A percentile compares a stretch with the other conserved stretches of the same genome.
These are phyloP conservation scores for Cecropterus lyciades DNA, from an alignment of 1,140 invertebrate genomes.

Conservation along the genomic window DNA sequence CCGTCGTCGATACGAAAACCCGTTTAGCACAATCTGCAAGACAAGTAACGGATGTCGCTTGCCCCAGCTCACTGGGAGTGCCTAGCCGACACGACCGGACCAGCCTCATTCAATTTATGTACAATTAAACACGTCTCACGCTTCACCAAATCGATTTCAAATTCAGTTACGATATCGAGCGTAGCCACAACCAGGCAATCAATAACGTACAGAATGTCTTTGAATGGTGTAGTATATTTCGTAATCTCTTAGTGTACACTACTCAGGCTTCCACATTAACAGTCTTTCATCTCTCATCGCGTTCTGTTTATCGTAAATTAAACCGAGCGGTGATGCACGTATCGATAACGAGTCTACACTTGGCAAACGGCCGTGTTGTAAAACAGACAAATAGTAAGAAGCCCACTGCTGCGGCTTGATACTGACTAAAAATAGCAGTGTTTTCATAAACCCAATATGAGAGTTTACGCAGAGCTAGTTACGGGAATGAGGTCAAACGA, in stretches of 20 bases:
- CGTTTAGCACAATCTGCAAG: conserved; percentile 36
- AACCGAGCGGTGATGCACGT: conserved; percentile 55
- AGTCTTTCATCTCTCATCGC: conserved; percentile 45
- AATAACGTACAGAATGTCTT: too few relatives aligned
- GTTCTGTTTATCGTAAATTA: conserved; percentile 67
- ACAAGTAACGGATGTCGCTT: conserved; percentile 44
- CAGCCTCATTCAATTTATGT: conserved; percentile 48
- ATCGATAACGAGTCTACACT: conserved; percentile 67
- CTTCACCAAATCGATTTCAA: conserved; percentile 10
- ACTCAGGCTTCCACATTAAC: conserved; percentile 14
- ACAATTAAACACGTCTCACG: conserved; percentile 45
- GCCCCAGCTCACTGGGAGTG: conserved; percentile 9
- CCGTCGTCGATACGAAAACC: conserved; percentile 31
- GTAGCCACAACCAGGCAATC: not conserved
- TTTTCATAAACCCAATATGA: conserved; percentile 80
- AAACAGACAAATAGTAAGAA: conserved; percentile 76
- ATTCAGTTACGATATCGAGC: conserved; percentile 1
- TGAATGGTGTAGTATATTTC: too few relatives aligned
- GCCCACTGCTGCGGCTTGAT: conserved; percentile 66
- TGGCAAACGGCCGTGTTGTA: conserved; percentile 69
- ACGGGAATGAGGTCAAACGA: conserved; percentile 78
- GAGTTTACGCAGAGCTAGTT: conserved; percentile 77
- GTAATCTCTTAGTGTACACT: conserved; percentile 6
- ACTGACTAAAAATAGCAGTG: conserved; percentile 76
- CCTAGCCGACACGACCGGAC: conserved; percentile 41